These are phyloP conservation scores for Takifugu flavidus DNA, from an alignment of 2,113 vertebrate species.

Conservation along the genomic window DNA sequence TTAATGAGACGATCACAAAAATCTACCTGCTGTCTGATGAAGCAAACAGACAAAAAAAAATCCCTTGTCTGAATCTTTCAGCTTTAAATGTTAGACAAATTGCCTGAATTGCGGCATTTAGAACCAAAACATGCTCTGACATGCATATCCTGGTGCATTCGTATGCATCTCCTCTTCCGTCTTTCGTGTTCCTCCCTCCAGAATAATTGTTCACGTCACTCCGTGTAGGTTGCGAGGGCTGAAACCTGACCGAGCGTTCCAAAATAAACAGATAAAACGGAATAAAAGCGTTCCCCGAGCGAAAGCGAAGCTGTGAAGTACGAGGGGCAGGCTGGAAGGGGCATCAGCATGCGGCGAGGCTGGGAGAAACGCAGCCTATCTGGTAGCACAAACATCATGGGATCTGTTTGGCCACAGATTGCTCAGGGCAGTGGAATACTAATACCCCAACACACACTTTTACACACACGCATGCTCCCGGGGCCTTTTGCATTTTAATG, in stretches of 20 bases:
- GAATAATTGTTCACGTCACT: background rate
- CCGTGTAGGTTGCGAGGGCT: too few relatives aligned
- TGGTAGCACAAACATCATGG: constrained; percentile 62
- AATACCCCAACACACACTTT: constrained; percentile 40
- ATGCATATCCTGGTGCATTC: too few relatives aligned
- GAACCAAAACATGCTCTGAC: too few relatives aligned
- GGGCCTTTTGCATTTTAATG: constrained; percentile 4
- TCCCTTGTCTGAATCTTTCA: too few relatives aligned
- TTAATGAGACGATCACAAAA: background rate
- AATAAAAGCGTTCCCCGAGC: background rate
- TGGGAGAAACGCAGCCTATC: constrained; percentile 43
- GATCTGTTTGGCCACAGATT: constrained; percentile 53
- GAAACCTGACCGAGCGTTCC: too few relatives aligned
- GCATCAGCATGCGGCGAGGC: constrained; percentile 48
- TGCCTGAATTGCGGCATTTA: too few relatives aligned
- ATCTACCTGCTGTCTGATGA: too few relatives aligned
- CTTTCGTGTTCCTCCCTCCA: background rate
- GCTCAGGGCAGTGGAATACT: constrained; percentile 54
- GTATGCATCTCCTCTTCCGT: too few relatives aligned
- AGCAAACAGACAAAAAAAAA: too few relatives aligned
- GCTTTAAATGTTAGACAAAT: too few relatives aligned
- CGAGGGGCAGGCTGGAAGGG: constrained; percentile 32
- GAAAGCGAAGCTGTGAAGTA: constrained; percentile 17
- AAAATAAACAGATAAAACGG: background rate
- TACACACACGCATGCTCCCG: constrained; percentile 30